Base-by-base conservation (phyloP, 2,888 invertebrate genomes). In the Anorthoa munda region DNA sequence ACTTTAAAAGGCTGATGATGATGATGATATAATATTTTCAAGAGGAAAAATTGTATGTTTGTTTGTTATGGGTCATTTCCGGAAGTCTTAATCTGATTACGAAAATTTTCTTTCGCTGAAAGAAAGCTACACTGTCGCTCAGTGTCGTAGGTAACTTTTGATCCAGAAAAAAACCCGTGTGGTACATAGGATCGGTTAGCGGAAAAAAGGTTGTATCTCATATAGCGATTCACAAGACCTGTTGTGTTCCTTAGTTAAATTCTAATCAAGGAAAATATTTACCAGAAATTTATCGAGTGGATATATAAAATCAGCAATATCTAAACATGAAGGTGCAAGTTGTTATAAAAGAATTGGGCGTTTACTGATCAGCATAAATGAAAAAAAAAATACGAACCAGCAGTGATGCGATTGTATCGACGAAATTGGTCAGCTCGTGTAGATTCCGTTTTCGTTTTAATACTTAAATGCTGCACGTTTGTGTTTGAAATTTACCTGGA, bases 301-400 rank as follows among this genome's bases (percentile, higher is more conserved):
- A 70, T 86, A 85, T 84, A 88, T 86, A 86, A 89, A 92, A 90
- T 88, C 79, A 86, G 84, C 82, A 87, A 91, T 92, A 90, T 88
- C 87, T 88, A 91, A 89, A 89, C 87, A 90, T 89, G 88, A 87
- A 88, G 86, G 84, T 90, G 82, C 72, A 87, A 86, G 80, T 86
- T 82, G 76, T 86, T 85, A 86, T 86, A 87, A 83, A 85, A 86
- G 12, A 66, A 9, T 71, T 61, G 39, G 72, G 71, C 61, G 79
- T 79, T 81, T 87, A 83, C 86, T 90, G 88, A 88, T 88, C 87
- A 85, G 86, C 86, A 88, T 89, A 85, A 51, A 63, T 67, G 75
- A 76, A 76, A 75, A 75, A 75, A 75, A 68, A 79, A n/a, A 66
- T 66, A 70, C 23, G 53, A 51, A 77, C 60, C 66, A 77, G 66